A percentile compares a stretch with the other conserved stretches of the same genome.
Evolutionary conservation across 2,113 vertebrate species (phyloP).

Genomic region (Festucalex cinctus): DNA sequence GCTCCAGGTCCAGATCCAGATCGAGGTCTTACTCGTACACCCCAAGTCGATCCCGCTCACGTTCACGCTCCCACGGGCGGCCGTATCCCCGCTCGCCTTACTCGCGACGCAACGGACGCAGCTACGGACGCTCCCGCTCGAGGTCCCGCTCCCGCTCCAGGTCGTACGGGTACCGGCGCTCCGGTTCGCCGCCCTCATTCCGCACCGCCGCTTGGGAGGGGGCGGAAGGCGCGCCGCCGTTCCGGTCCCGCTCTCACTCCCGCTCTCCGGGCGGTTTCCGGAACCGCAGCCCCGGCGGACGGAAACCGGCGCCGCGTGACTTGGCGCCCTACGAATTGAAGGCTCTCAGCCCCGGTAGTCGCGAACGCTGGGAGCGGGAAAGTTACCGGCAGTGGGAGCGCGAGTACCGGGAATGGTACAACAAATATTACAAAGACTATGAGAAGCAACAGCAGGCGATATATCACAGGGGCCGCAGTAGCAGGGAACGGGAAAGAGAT

Average conservation of each 20-base stretch:
- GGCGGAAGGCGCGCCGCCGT: conserved; percentile 41
- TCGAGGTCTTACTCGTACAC: conserved; percentile 82
- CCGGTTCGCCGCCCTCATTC: conserved; percentile 80
- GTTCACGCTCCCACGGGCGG: conserved; percentile 87
- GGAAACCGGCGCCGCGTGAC: conserved; percentile 82
- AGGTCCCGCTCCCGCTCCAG: conserved; percentile 71
- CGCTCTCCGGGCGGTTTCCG: conserved; percentile 76
- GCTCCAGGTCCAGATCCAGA: conserved; percentile 81
- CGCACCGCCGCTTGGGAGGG: conserved; percentile 64
- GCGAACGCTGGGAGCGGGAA: conserved; percentile 88
- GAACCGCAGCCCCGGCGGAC: conserved; percentile 79
- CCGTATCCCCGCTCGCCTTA: conserved; percentile 89
- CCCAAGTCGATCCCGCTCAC: conserved; percentile 60
- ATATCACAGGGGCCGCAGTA: conserved; percentile 53
- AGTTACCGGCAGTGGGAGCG: conserved; percentile 91
- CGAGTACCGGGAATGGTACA: conserved; percentile 93
- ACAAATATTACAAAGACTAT: conserved; percentile 90
- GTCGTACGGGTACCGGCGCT: conserved; percentile 88
- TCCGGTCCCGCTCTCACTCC: conserved; percentile 82
- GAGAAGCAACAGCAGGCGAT: conserved; percentile 53
- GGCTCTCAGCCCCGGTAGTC: conserved; percentile 71
- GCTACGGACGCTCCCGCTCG: conserved; percentile 63
- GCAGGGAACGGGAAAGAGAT: conserved; percentile 61
- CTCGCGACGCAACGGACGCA: conserved; percentile 74
- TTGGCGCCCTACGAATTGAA: conserved; percentile 83